These are phyloP conservation scores for Temnothorax curvispinosus DNA, from an alignment of 1,140 invertebrate species.

Conservation along the genomic window DNA sequence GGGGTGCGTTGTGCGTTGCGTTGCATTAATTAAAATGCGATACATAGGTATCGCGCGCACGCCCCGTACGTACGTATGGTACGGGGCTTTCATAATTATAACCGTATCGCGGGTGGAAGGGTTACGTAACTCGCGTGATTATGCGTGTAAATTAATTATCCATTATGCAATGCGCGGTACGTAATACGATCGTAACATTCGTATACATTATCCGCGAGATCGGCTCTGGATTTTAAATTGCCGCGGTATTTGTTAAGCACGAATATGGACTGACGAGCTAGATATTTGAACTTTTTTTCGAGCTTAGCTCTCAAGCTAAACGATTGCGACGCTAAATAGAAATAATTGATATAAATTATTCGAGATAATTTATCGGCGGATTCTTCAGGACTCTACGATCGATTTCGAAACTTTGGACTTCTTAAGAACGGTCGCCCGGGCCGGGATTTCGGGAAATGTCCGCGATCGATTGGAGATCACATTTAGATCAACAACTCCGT, in stretches of 20 bases:
- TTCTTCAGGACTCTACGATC: background rate
- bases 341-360: background rate
- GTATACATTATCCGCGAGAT: background rate
- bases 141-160: constrained; percentile 56
- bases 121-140: constrained; percentile 42
- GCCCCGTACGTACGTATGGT: background rate
- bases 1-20: constrained; percentile 36
- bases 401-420: background rate
- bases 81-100: constrained; percentile 45
- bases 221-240: background rate
- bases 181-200: background rate
- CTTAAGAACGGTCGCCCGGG: background rate
- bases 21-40: constrained; percentile 59
- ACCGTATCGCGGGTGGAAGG: constrained; percentile 3
- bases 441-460: constrained; percentile 15
- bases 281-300: background rate
- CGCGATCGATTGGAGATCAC: constrained; percentile 72
- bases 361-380: background rate
- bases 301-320: background rate
- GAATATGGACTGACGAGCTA: background rate
- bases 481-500: constrained; percentile 76
- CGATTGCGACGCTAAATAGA: background rate
- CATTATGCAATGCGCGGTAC: background rate
- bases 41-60: constrained; percentile 18
- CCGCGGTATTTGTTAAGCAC: background rate